Base-by-base conservation (phyloP, 2,113 vertebrate species). In the Zootoca vivipara region DNA sequence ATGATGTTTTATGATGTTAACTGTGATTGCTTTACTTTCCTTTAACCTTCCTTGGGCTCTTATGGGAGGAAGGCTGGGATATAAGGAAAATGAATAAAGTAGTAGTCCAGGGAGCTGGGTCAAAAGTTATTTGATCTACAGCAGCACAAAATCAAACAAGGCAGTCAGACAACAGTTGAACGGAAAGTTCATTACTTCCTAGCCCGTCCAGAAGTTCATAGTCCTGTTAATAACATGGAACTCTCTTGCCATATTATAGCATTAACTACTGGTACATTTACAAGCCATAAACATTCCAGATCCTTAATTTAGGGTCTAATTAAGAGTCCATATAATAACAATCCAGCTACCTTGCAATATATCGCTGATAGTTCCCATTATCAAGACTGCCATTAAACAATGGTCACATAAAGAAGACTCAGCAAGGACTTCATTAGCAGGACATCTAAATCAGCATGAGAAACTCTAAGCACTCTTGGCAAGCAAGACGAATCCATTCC, bases 281-380 rank as follows among this genome's bases (percentile, higher is more conserved):
- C 7, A 89, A 80, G 8, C 56, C 16, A 35, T 18, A 64, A 90
- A 33, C 13, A 86, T 82, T 52, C 64, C 58, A 89, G 92, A 88
- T 18, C 35, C 69, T 72, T 78, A 89, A 42, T 64, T 91, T 91
- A 85, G 90, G 84, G 62, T 5, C 58, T 85, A 79, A 91, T 91
- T 94, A 92, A 90, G 82, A 67, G 42, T 87, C 62, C 15, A 78
- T 85, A 82, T 78, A 91, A 89, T 85, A 79, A 69, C 56, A 93
- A 82, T 26, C 40, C 90, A 90, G 88, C 89, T 91, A 90, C 80
- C 26, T 86, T 92, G 2, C 35, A 91, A 13, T 82, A 22, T 24
- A 86, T 82, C 82, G 18, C 22, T 72, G 89, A 87, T 92, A 62
- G 85, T 79, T 74, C 13, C 30, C 67, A n/a, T 28, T 42, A 33